Evolutionary conservation across 2,888 invertebrate genomes (phyloP).

Genomic region (Erebia ligea): DNA sequence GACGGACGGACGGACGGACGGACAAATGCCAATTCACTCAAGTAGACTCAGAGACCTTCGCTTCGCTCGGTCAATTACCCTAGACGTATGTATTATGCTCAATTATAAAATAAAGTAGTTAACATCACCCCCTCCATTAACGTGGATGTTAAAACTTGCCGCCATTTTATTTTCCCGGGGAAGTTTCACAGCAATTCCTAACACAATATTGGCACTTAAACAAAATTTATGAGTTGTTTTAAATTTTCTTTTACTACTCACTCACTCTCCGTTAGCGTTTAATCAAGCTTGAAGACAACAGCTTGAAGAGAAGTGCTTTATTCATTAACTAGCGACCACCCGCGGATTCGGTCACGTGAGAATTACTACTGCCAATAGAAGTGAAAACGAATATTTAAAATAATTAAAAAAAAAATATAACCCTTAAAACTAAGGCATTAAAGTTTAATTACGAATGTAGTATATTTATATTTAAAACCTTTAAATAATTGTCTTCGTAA

Average conservation of each 20-base stretch:
- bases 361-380: too few relatives aligned
- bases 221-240: constrained; percentile 39
- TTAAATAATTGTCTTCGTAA: too few relatives aligned
- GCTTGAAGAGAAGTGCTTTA: background rate
- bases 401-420: too few relatives aligned
- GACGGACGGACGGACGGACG: too few relatives aligned
- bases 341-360: too few relatives aligned
- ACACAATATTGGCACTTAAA: constrained; percentile 41
- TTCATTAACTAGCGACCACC: background rate
- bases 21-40: too few relatives aligned
- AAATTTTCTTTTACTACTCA: constrained; percentile 39
- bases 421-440: too few relatives aligned
- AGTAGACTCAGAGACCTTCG: too few relatives aligned
- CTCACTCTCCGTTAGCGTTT: constrained; percentile 28
- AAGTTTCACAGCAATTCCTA: constrained; percentile 36
- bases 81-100: background rate
- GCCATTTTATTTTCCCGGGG: constrained; percentile 35
- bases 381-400: too few relatives aligned
- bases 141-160: constrained; percentile 35
- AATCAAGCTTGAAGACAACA: constrained; percentile 32
- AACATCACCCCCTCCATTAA: constrained; percentile 28
- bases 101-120: constrained; percentile 19
- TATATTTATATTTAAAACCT: too few relatives aligned
- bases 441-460: too few relatives aligned
- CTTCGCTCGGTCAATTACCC: too few relatives aligned